Evolutionary conservation across 2,888 invertebrate genomes (phyloP).

Genomic region (Cactoblastis cactorum): DNA sequence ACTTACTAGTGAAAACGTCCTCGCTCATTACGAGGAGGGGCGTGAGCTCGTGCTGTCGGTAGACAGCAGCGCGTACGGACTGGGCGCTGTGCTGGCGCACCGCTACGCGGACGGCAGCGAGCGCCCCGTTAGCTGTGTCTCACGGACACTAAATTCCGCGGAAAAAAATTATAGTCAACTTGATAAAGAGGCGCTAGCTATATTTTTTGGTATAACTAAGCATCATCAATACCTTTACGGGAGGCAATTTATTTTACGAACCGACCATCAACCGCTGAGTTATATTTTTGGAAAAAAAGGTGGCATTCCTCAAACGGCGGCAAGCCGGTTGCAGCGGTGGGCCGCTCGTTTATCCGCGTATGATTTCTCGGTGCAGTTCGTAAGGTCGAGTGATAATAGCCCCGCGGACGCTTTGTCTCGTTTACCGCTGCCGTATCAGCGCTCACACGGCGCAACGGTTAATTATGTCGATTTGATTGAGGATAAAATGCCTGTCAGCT

Average conservation of each 20-base stretch:
- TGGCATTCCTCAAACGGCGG: neutral
- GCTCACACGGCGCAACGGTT: neutral
- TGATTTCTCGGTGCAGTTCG: too few species aligned
- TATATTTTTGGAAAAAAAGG: neutral
- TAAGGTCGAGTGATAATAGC: too few species aligned
- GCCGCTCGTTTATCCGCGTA: neutral
- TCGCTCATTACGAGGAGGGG: too few species aligned
- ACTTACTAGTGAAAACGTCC: too few species aligned
- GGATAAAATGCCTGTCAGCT: neutral
- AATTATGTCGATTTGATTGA: neutral
- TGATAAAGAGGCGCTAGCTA: neutral
- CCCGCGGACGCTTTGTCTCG: too few species aligned
- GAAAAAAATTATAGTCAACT: neutral
- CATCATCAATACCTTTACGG: neutral
- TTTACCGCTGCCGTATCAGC: neutral
- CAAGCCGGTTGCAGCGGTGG: neutral
- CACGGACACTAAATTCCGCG: too few species aligned
- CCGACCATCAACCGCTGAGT: neutral
- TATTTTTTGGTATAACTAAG: neutral
- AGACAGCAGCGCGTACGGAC: too few species aligned
- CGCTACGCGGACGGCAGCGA: too few species aligned
- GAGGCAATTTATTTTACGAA: neutral
- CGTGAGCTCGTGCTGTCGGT: too few species aligned
- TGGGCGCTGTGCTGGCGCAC: slow-evolving; percentile 18
- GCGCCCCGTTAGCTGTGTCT: too few species aligned